Conservation (phyloP, 1,140 invertebrate genomes). For the Drosophila parabipectinata region DNA sequence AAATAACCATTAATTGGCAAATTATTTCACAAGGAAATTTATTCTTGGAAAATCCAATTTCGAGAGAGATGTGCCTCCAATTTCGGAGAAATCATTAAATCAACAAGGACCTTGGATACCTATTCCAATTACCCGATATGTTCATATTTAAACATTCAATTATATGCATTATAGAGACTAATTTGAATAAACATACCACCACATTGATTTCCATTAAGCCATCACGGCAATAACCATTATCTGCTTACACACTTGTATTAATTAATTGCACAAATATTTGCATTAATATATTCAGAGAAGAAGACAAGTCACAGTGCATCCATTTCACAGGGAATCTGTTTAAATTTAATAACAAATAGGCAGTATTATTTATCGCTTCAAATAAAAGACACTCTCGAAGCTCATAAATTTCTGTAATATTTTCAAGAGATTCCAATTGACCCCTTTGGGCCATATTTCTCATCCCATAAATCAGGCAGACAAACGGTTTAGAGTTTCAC, state of each 20-base stretch:
- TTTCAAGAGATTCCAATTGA: constrained; percentile 37
- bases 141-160: background rate
- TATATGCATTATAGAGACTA: background rate
- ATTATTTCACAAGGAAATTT: too few species aligned
- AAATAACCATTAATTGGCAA: too few species aligned
- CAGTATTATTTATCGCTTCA: constrained; percentile 3
- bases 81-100: too few species aligned
- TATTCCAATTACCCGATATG: background rate
- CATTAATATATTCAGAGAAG: background rate
- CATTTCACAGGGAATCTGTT: background rate
- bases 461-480: constrained; percentile 35
- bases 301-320: background rate
- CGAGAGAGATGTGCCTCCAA: background rate
- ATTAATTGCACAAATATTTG: background rate
- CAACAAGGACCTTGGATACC: too few species aligned
- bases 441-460: constrained; percentile 27
- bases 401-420: constrained; percentile 31
- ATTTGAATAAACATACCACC: background rate
- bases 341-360: background rate
- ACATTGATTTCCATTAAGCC: constrained; percentile 1
- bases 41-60: too few species aligned
- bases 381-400: background rate
- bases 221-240: background rate
- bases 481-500: constrained; percentile 39
- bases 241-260: background rate